phyloP scores from a whole-genome alignment of 2,797 vertebrate species.

The Carduelis carduelis region DNA sequence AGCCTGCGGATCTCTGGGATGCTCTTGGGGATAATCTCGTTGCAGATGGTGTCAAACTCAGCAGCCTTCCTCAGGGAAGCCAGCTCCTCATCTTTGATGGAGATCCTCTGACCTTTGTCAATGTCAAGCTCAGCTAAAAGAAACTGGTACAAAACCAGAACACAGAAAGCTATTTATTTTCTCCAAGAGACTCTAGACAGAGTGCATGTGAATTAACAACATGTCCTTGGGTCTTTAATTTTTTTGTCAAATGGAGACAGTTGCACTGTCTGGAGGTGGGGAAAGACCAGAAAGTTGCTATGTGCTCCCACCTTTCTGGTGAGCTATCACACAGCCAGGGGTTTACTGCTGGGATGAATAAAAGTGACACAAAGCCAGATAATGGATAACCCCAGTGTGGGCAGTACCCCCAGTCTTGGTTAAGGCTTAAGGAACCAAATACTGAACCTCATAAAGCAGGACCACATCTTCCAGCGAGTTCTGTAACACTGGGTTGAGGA shows the following conservation, averaged over 20 bases:
- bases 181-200: background rate
- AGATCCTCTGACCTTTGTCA: constrained; percentile 70
- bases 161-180: constrained; percentile 12
- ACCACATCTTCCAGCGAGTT: constrained; percentile 83
- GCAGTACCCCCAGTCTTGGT: background rate
- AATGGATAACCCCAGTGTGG: background rate
- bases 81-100: constrained; percentile 86
- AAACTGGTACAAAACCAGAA: constrained; percentile 77
- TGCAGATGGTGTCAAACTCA: constrained; percentile 83
- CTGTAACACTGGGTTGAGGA: constrained; percentile 86
- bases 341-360: background rate
- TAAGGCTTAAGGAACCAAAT: background rate
- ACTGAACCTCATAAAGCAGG: constrained; percentile 89
- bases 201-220: background rate
- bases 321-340: background rate
- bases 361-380: background rate
- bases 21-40: constrained; percentile 86
- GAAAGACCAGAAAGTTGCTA: background rate
- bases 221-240: background rate
- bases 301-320: background rate
- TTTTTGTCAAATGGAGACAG: background rate
- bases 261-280: background rate
- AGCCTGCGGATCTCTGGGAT: constrained; percentile 88
- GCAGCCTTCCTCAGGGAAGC: constrained; percentile 83
- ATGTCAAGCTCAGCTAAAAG: constrained; percentile 85